A percentile compares a stretch with the other conserved stretches of the same genome.
Conservation (phyloP, 2,797 vertebrate species). For the Malurus splendens region DNA sequence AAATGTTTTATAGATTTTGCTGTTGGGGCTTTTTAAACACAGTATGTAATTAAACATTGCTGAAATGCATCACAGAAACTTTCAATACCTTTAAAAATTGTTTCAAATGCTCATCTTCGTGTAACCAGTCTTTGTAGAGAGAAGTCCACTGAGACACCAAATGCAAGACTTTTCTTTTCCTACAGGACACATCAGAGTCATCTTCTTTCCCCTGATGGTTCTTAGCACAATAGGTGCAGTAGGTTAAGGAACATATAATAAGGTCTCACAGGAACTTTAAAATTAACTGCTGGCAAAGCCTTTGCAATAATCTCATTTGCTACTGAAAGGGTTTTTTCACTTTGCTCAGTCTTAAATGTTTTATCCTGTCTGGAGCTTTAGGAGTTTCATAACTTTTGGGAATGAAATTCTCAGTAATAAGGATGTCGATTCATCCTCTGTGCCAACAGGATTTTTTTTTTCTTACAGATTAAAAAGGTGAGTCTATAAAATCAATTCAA, state of each 20-base stretch:
- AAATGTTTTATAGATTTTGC: not conserved
- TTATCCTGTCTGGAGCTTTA: not conserved
- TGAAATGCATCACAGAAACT: not conserved
- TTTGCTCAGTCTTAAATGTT: not conserved
- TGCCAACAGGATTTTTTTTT: not conserved
- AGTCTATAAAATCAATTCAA: slow-evolving; percentile 24
- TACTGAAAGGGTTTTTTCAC: not conserved
- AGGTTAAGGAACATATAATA: slow-evolving; percentile 66
- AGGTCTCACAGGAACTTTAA: not conserved
- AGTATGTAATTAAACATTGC: not conserved
- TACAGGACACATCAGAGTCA: slow-evolving; percentile 80
- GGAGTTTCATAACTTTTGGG: not conserved
- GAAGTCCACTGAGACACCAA: slow-evolving; percentile 91
- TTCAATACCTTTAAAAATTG: slow-evolving; percentile 88
- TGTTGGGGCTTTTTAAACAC: not conserved
- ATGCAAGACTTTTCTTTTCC: slow-evolving; percentile 90
- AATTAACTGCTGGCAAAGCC: not conserved
- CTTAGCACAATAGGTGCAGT: slow-evolving; percentile 89
- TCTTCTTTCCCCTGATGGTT: slow-evolving; percentile 85
- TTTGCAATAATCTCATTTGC: not conserved
- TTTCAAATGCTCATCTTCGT: slow-evolving; percentile 90
- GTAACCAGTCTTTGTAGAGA: slow-evolving; percentile 87
- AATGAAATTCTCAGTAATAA: not conserved
- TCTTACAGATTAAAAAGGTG: not conserved
- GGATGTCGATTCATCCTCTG: not conserved